These are phyloP conservation scores for Choreutis nemorana DNA, from an alignment of 2,888 invertebrate species.

Conservation along the genomic window DNA sequence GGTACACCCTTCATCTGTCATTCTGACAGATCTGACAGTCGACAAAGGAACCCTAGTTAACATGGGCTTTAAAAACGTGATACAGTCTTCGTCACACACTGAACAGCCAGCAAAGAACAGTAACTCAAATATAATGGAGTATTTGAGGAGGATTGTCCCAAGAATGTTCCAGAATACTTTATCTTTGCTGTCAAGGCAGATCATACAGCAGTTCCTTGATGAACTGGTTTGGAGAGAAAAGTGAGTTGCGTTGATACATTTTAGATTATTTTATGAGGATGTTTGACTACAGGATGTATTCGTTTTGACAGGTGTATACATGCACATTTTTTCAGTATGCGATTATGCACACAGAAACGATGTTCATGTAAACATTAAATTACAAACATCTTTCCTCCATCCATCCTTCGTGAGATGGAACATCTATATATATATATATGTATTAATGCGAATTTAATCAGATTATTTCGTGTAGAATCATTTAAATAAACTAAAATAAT, in stretches of 20 bases:
- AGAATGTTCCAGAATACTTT: slow-evolving; percentile 91
- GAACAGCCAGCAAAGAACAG: slow-evolving; percentile 62
- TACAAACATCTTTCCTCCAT: too few species aligned
- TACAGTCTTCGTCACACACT: slow-evolving; percentile 66
- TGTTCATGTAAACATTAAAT: too few species aligned
- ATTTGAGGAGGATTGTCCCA: slow-evolving; percentile 83
- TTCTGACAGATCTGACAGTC: slow-evolving; percentile 74
- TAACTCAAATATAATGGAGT: slow-evolving; percentile 86
- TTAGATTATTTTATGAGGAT: slow-evolving; percentile 1
- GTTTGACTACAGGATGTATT: too few species aligned
- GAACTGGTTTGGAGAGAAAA: slow-evolving; percentile 88
- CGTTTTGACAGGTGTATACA: too few species aligned
- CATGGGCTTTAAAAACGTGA: slow-evolving; percentile 82
- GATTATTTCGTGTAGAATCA: too few species aligned
- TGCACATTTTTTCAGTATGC: too few species aligned
- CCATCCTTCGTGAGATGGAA: too few species aligned
- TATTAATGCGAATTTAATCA: too few species aligned
- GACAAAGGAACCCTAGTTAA: slow-evolving; percentile 68
- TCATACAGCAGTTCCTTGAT: slow-evolving; percentile 90
- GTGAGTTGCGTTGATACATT: slow-evolving; percentile 18
- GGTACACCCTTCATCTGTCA: slow-evolving; percentile 80
- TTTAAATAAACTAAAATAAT: too few species aligned
- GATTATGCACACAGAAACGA: too few species aligned
- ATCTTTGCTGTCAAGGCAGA: slow-evolving; percentile 80
- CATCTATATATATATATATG: too few species aligned